Evolutionary conservation across 2,888 invertebrate genomes (phyloP).

Genomic region (Notodonta dromedarius): DNA sequence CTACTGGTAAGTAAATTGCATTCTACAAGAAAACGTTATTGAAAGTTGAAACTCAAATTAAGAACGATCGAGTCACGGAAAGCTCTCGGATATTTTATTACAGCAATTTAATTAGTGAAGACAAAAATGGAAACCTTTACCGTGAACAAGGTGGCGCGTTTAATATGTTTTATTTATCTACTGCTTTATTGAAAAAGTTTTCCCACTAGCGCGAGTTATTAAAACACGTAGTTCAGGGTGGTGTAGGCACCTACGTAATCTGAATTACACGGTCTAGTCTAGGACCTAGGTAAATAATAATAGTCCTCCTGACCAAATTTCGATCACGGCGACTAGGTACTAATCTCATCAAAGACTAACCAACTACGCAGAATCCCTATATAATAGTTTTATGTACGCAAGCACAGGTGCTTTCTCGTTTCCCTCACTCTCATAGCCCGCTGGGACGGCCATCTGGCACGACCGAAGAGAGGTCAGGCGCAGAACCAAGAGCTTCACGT

Average conservation of each 20-base stretch:
- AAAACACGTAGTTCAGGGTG: conserved; percentile 18
- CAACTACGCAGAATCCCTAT: no score
- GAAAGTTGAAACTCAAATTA: neutral
- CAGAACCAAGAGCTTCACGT: no score
- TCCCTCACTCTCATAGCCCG: no score
- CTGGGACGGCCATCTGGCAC: no score
- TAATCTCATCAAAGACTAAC: no score
- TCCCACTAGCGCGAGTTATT: conserved; percentile 27
- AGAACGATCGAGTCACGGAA: neutral
- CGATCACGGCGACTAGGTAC: no score
- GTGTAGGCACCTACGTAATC: conserved; percentile 54
- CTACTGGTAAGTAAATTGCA: neutral
- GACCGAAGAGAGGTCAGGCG: no score
- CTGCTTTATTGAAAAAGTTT: conserved; percentile 34
- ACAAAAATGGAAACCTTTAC: neutral
- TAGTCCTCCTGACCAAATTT: no score
- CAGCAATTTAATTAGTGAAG: neutral
- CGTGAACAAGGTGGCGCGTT: conserved; percentile 6
- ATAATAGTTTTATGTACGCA: no score
- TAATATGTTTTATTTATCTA: conserved; percentile 25
- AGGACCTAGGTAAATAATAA: no score
- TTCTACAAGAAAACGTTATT: neutral
- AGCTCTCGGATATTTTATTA: neutral
- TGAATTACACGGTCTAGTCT: conserved; percentile 46
- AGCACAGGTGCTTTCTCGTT: no score